Conservation (phyloP, 2,888 invertebrate species). For the Sinelater perroti region DNA sequence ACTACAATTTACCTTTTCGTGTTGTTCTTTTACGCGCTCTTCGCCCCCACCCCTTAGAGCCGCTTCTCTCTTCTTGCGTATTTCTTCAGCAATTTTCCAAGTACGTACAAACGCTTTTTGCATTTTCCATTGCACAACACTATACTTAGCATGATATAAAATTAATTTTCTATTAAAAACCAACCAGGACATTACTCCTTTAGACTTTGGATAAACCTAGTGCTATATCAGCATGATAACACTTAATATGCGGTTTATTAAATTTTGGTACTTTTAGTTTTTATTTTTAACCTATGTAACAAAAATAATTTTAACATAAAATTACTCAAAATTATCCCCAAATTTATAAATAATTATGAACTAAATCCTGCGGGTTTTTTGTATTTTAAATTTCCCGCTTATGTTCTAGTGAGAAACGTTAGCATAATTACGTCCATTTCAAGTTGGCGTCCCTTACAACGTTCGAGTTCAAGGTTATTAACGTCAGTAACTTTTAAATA, state of each 20-base stretch:
- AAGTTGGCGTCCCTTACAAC: not conserved
- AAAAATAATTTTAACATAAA: too few species aligned
- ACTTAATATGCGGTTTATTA: too few species aligned
- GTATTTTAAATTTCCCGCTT: not conserved
- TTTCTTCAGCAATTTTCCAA: constrained; percentile 4
- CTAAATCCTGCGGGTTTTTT: too few species aligned
- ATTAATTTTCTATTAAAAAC: too few species aligned
- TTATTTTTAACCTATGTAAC: too few species aligned
- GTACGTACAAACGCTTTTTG: constrained; percentile 1
- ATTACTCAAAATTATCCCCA: too few species aligned
- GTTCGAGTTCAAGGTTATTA: constrained; percentile 16
- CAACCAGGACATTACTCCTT: too few species aligned
- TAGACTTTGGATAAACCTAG: too few species aligned
- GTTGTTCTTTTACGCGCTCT: constrained; percentile 8
- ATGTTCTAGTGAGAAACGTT: not conserved
- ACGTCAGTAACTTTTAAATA: constrained; percentile 18
- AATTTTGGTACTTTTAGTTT: too few species aligned
- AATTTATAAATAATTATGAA: too few species aligned
- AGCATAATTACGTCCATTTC: not conserved
- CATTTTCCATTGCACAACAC: not conserved
- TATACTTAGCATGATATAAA: too few species aligned
- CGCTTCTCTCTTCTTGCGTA: not conserved
- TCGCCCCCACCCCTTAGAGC: not conserved
- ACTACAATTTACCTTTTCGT: constrained; percentile 16
- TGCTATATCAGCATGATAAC: too few species aligned